A percentile compares a stretch with the other conserved stretches of the same genome.
These are phyloP conservation scores for Acipenser transmontanus DNA, from an alignment of 2,797 vertebrate genomes.

Conservation along the genomic window DNA sequence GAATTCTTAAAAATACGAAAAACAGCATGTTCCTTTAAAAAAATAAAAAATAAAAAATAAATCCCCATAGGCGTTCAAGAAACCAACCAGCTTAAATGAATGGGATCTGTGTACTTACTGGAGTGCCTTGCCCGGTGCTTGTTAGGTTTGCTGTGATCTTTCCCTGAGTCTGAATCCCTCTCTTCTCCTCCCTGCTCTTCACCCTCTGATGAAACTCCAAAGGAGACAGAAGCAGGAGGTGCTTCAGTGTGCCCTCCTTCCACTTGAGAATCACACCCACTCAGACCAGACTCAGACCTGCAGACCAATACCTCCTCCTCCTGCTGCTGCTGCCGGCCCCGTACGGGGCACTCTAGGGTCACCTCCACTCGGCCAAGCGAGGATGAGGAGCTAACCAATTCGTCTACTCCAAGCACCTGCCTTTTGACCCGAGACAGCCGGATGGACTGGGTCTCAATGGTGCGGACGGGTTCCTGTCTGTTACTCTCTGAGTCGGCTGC, in stretches of 20 bases:
- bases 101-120: conserved; percentile 71
- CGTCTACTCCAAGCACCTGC: conserved; percentile 55
- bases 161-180: conserved; percentile 67
- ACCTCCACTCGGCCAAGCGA: conserved; percentile 72
- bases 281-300: conserved; percentile 53
- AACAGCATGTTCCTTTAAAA: too few relatives aligned
- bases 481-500: conserved; percentile 26
- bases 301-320: conserved; percentile 43
- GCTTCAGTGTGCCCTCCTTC: conserved; percentile 72
- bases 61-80: too few relatives aligned
- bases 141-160: conserved; percentile 76
- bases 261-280: conserved; percentile 68
- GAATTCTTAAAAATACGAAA: too few relatives aligned
- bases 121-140: conserved; percentile 88
- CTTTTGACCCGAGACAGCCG: conserved; percentile 51
- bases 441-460: conserved; percentile 36
- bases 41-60: too few relatives aligned
- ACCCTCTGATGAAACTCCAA: conserved; percentile 74
- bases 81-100: conserved; percentile 12
- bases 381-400: conserved; percentile 46
- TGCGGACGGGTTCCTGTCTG: conserved; percentile 16
- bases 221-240: conserved; percentile 76
- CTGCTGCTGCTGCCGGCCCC: conserved; percentile 20
- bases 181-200: conserved; percentile 74
- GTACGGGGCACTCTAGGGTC: conserved; percentile 45